Percentiles rank a stretch among this genome's conserved stretches.
Conservation (phyloP, 2,888 invertebrate genomes). For the Trissolcus japonicus region DNA sequence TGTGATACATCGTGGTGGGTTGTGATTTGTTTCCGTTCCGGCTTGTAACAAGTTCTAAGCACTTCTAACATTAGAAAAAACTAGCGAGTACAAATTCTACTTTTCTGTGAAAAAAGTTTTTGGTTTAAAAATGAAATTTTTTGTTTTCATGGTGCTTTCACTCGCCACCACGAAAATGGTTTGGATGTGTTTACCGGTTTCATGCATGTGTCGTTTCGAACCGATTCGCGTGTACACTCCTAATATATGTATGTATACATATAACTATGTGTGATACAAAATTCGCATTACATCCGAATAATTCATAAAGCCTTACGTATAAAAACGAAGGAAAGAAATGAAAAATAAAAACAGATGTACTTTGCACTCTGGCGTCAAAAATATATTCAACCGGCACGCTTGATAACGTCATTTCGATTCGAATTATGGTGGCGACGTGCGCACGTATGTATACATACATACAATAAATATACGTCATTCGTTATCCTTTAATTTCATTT, state of each 20-base stretch:
- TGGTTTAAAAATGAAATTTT: not conserved
- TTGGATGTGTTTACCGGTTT: slow-evolving; percentile 60
- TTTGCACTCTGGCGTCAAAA: slow-evolving; percentile 62
- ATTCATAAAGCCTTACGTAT: slow-evolving; percentile 54
- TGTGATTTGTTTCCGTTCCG: too few species aligned
- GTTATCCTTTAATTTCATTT: slow-evolving; percentile 17
- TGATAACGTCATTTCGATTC: slow-evolving; percentile 57
- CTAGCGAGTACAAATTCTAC: too few species aligned
- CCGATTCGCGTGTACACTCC: slow-evolving; percentile 38
- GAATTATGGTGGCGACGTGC: slow-evolving; percentile 52
- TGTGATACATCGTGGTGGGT: too few species aligned
- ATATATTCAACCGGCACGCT: slow-evolving; percentile 58
- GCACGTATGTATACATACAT: slow-evolving; percentile 39
- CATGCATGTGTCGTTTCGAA: slow-evolving; percentile 54
- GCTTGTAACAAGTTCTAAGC: too few species aligned
- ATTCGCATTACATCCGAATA: slow-evolving; percentile 51
- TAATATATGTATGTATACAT: slow-evolving; percentile 45
- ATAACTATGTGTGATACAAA: slow-evolving; percentile 40
- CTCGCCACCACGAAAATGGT: not conserved
- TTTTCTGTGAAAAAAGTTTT: not conserved
- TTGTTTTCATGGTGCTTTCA: not conserved
- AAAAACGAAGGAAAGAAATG: slow-evolving; percentile 12
- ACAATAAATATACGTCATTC: slow-evolving; percentile 26
- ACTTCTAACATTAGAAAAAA: too few species aligned
- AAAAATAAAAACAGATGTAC: slow-evolving; percentile 49